Percentiles rank a stretch among this genome's conserved stretches.
Conservation (phyloP, 2,797 vertebrate species). For the Astyanax mexicanus region DNA sequence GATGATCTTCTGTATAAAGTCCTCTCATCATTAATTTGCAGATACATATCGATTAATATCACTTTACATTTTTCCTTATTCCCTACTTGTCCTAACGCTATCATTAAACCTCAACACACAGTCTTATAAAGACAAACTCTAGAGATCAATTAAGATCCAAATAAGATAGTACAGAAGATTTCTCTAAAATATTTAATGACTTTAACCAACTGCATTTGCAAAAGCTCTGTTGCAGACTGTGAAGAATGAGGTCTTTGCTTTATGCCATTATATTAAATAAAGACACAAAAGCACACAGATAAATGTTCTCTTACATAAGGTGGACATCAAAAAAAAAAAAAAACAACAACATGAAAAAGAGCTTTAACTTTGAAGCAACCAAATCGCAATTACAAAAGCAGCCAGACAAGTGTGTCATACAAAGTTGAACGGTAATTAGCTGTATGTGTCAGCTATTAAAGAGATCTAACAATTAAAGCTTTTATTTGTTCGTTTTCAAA, state of each 20-base stretch:
- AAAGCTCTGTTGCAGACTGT: not conserved
- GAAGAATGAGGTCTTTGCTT: not conserved
- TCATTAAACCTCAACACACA: no score
- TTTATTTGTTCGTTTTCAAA: slow-evolving; percentile 63
- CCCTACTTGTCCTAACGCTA: no score
- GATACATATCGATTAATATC: no score
- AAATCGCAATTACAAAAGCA: slow-evolving; percentile 36
- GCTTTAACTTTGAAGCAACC: slow-evolving; percentile 37
- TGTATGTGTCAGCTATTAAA: slow-evolving; percentile 59
- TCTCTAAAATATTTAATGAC: no score
- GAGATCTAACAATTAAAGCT: slow-evolving; percentile 59
- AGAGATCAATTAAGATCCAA: no score
- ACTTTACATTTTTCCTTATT: no score
- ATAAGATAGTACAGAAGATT: no score
- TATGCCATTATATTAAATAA: not conserved
- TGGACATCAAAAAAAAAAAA: not conserved
- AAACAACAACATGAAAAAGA: slow-evolving; percentile 10
- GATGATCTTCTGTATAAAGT: no score
- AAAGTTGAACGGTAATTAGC: slow-evolving; percentile 45
- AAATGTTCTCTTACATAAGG: not conserved
- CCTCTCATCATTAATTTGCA: no score
- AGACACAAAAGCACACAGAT: not conserved
- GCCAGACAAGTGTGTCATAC: slow-evolving; percentile 48
- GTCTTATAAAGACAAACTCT: no score
- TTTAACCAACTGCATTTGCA: no score